Conservation (phyloP, 53 echinoderm and acorn worm genomes). For the Astropecten irregularis region DNA sequence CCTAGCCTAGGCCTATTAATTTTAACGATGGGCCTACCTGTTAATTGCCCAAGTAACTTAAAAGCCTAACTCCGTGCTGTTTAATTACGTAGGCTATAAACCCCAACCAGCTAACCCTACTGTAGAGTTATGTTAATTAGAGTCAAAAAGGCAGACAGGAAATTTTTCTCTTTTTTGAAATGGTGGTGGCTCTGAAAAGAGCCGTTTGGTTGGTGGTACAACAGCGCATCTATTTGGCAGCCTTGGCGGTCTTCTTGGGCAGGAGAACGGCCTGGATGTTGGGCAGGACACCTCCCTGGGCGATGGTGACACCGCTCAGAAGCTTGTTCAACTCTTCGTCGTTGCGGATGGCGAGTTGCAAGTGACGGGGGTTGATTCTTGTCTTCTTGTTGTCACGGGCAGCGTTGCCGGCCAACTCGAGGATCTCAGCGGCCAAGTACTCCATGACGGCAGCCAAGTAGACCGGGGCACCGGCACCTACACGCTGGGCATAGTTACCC, state of each 20-base stretch:
- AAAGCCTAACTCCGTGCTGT: too few species aligned
- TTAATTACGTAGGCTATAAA: too few species aligned
- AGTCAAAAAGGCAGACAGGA: too few species aligned
- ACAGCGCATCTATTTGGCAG: conserved; percentile 74
- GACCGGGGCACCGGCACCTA: conserved; percentile 86
- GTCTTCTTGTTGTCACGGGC: conserved; percentile 95
- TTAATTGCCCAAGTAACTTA: too few species aligned
- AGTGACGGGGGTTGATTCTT: conserved; percentile 86
- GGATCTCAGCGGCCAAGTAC: conserved; percentile 86
- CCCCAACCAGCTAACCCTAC: too few species aligned
- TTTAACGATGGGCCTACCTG: too few species aligned
- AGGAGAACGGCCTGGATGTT: conserved; percentile 93
- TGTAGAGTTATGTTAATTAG: too few species aligned
- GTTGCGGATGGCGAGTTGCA: conserved; percentile 90
- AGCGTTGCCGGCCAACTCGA: conserved; percentile 93
- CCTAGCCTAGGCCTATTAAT: too few species aligned
- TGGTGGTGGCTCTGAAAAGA: conserved; percentile 73
- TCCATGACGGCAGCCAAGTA: conserved; percentile 86
- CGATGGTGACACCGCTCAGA: conserved; percentile 86
- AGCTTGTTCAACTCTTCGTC: conserved; percentile 95
- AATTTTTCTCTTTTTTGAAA: conserved; percentile 63
- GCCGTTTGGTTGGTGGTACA: conserved; percentile 70
- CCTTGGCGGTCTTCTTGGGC: conserved; percentile 77
- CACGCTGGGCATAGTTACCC: conserved; percentile 83
- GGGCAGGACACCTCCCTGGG: conserved; percentile 87